Evolutionary conservation across 2,888 invertebrate genomes (phyloP), one percentile per base, ranked within the genome.

Genomic region (Orchesella flavescens): DNA sequence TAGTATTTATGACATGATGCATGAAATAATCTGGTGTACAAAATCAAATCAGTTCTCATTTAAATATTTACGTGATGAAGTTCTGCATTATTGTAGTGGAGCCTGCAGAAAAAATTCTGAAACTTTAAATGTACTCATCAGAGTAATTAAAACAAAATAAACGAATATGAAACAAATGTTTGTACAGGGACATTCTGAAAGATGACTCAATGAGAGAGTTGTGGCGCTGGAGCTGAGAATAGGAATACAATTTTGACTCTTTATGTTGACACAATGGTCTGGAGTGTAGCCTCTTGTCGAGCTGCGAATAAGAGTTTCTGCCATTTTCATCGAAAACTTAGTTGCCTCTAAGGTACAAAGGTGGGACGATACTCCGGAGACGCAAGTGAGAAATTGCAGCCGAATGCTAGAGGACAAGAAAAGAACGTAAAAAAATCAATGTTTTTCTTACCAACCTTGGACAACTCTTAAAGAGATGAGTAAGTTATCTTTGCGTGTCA

Each of bases 261-360:
- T 69, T 21, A 85, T 59, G 17, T 76, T 34, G 4, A 57, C 17
- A 46, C 85, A 85, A 10, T 83, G 46, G 1, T 78, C 79, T 1
- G 53, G 63, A 12, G n/a, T 23, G 21, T 71, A 65, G 7, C 63
- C 12, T 23, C 72, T 21, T 61, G 55, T 49, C 21, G 65, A 74
- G 43, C 79, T 76, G 17, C 83, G 23, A 10, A 84, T 74, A 7
- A 86, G 69, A 46, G 84, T 86, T 75, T 86, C 86, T 10, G 84
- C 86, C 80, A 86, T 83, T 77, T 80, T 83, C 71, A 83, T 63
- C 13, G 80, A 57, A 46, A 86, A 83, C 19, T 49, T 75, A 1
- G 84, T 68, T 5, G 84, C 86, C 10, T 80, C 77, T 1, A 19
- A 43, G 65, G 65, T 59, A 44, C 86, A 86, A 15, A 83, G 74